Conservation (phyloP, 2,113 vertebrate species). For the Tiliqua scincoides region DNA sequence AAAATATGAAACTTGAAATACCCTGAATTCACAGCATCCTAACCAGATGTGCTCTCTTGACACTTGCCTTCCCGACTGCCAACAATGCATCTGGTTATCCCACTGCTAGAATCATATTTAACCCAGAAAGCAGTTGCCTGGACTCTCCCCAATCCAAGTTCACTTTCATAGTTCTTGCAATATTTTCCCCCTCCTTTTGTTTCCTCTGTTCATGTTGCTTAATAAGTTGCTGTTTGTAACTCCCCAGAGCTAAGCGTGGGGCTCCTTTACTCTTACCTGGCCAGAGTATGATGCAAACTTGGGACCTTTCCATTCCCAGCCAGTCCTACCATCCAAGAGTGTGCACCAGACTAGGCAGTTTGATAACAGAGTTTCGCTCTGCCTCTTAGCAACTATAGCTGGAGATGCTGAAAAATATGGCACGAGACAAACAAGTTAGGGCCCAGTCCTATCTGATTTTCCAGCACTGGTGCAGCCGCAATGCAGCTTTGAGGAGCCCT, state of each 20-base stretch:
- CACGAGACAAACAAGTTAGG: too few relatives aligned
- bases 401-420: neutral
- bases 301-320: neutral
- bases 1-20: neutral
- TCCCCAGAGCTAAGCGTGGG: neutral
- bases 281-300: neutral
- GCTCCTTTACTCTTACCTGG: neutral
- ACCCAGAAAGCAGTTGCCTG: constrained; percentile 43
- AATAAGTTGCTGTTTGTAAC: neutral
- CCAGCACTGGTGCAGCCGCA: too few relatives aligned
- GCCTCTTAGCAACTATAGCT: neutral
- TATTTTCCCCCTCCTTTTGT: too few relatives aligned
- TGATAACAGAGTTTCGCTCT: neutral
- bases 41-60: constrained; percentile 70
- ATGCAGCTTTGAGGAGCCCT: too few relatives aligned
- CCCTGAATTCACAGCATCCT: constrained; percentile 53
- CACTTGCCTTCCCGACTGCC: constrained; percentile 32
- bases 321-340: neutral
- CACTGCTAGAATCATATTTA: constrained; percentile 44
- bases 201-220: neutral
- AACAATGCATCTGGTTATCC: constrained; percentile 65
- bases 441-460: too few relatives aligned
- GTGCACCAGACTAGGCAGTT: too few relatives aligned
- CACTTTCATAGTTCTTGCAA: neutral
- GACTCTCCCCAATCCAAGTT: constrained; percentile 11